Percentiles rank a stretch among this genome's conserved stretches.
These are phyloP conservation scores for Holacanthella duospinosa DNA, from an alignment of 2,888 invertebrate species.

Conservation along the genomic window DNA sequence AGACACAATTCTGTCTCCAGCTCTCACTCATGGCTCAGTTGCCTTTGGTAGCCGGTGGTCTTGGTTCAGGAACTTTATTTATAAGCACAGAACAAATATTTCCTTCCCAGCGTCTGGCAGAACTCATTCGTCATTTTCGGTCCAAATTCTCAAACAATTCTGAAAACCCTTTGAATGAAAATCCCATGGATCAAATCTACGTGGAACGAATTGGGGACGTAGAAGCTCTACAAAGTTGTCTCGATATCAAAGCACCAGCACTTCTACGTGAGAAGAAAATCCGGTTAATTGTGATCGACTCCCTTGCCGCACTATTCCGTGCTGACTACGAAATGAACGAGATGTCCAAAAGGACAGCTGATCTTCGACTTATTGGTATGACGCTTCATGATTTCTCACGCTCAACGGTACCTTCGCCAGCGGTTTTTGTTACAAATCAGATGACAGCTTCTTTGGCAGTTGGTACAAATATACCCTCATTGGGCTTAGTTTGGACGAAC, in stretches of 20 bases:
- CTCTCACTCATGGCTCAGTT: conserved; percentile 56
- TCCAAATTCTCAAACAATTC: conserved; percentile 9
- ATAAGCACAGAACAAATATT: conserved; percentile 69
- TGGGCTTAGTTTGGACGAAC: conserved; percentile 59
- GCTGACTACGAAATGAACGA: conserved; percentile 48
- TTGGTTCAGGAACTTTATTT: conserved; percentile 53
- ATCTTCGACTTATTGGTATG: conserved; percentile 50
- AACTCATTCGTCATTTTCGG: conserved; percentile 20
- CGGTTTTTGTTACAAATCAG: conserved; percentile 62
- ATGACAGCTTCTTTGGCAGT: conserved; percentile 39
- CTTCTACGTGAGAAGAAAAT: conserved; percentile 43
- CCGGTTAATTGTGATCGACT: conserved; percentile 59
- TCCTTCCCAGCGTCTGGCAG: conserved; percentile 54
- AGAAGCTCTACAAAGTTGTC: conserved; percentile 49
- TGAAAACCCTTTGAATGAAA: conserved; percentile 9
- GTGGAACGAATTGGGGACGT: conserved; percentile 55
- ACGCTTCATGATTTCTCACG: conserved; percentile 48
- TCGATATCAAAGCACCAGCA: conserved; percentile 46
- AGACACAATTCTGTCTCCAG: conserved; percentile 69
- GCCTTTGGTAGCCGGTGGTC: conserved; percentile 47
- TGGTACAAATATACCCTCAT: conserved; percentile 45
- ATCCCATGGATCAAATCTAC: conserved; percentile 49
- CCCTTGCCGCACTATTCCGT: conserved; percentile 60
- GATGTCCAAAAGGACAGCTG: conserved; percentile 46
- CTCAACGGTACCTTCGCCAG: conserved; percentile 39